Conservation (phyloP, 2,888 invertebrate genomes). For the Pandemis corylana region DNA sequence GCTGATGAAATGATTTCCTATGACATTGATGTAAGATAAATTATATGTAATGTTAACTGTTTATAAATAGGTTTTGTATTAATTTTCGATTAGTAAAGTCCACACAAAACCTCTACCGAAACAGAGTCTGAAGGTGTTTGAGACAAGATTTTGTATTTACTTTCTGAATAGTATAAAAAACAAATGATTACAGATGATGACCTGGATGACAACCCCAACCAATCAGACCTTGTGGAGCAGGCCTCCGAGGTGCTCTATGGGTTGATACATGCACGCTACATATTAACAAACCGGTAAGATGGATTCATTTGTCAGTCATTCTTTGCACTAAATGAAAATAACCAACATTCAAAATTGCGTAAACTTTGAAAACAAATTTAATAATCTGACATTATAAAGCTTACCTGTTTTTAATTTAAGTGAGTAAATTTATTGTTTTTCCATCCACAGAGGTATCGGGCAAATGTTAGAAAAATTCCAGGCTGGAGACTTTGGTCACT, state of each 20-base stretch:
- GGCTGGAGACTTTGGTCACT: constrained; percentile 99
- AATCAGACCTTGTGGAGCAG: constrained; percentile 99
- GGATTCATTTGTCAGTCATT: background rate
- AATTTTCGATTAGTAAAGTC: too few relatives aligned
- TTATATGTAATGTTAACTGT: too few relatives aligned
- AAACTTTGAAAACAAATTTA: too few relatives aligned
- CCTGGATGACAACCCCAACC: constrained; percentile 98
- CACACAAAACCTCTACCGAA: too few relatives aligned
- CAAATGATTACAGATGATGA: constrained; percentile 93
- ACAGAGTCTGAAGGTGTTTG: too few relatives aligned
- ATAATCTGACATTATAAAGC: background rate
- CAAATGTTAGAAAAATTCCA: constrained; percentile 99
- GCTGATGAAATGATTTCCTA: too few relatives aligned
- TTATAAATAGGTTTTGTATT: too few relatives aligned
- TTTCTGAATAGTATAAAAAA: background rate
- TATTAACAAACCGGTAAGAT: constrained; percentile 94
- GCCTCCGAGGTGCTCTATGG: constrained; percentile 99
- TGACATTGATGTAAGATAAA: too few relatives aligned
- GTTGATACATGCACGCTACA: constrained; percentile 99
- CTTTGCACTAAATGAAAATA: too few relatives aligned
- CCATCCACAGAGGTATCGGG: constrained; percentile 92
- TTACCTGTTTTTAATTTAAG: background rate
- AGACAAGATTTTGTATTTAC: background rate
- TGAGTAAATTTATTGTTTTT: background rate
- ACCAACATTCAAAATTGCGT: too few relatives aligned